Conservation (phyloP, 30 jellyfish, hydroid and myxozoan genomes). For the Cassiopea xamachana region DNA sequence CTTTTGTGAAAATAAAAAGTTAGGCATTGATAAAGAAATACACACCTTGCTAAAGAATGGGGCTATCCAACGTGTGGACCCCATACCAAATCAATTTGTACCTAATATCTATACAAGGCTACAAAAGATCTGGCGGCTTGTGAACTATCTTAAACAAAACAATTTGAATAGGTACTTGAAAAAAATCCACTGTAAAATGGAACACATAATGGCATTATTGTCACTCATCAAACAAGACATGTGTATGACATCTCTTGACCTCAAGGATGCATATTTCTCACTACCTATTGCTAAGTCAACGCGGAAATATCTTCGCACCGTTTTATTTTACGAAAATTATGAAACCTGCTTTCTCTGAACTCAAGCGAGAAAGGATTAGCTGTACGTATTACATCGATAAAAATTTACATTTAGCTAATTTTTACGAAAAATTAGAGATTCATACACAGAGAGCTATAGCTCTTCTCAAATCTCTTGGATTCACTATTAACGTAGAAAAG, state of each 20-base stretch:
- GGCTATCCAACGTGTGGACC: not conserved
- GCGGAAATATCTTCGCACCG: conserved; percentile 33
- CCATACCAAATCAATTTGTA: not conserved
- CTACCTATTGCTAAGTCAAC: conserved; percentile 5
- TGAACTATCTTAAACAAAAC: not conserved
- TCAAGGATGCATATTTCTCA: conserved; percentile 56
- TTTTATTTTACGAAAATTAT: conserved; percentile 29
- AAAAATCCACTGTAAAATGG: conserved; percentile 29
- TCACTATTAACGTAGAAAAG: conserved; percentile 26
- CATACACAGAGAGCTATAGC: not conserved
- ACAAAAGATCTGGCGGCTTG: not conserved
- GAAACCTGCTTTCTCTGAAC: conserved; percentile 33
- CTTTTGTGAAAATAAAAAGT: not conserved
- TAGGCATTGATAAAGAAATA: not conserved
- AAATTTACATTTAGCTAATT: not conserved
- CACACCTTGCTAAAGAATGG: not conserved
- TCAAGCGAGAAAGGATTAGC: not conserved
- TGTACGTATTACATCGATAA: conserved; percentile 17
- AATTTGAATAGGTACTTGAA: not conserved
- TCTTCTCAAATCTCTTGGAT: conserved; percentile 8
- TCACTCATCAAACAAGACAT: conserved; percentile 1
- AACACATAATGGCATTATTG: conserved; percentile 1
- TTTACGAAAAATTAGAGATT: not conserved
- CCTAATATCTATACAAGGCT: not conserved
- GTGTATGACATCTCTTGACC: conserved; percentile 32